phyloP scores from a whole-genome alignment of 2,888 invertebrate species.

The Ophonus ardosiacus region DNA sequence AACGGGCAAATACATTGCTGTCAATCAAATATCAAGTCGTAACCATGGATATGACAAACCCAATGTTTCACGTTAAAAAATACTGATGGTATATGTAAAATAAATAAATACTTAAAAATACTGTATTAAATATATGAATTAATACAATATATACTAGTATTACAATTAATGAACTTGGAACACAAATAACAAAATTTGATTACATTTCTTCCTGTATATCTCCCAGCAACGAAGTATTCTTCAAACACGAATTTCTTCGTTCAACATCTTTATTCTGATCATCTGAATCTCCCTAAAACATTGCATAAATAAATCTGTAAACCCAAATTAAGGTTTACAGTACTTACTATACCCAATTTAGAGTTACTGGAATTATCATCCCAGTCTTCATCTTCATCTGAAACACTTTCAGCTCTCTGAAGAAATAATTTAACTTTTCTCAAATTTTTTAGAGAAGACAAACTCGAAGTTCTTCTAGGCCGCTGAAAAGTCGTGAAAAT shows the following conservation, averaged over 20 bases:
- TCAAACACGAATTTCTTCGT: constrained; percentile 21
- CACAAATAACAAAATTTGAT: background rate
- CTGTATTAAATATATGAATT: too few relatives aligned
- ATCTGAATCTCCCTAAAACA: constrained; percentile 38
- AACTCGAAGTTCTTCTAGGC: constrained; percentile 74
- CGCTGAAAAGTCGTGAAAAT: constrained; percentile 74
- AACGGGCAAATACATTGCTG: too few relatives aligned
- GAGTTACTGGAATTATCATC: constrained; percentile 69
- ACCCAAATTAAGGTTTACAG: background rate
- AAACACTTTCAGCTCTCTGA: constrained; percentile 74
- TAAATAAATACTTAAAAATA: too few relatives aligned
- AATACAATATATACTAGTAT: too few relatives aligned
- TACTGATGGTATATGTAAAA: too few relatives aligned
- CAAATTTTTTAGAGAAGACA: constrained; percentile 75
- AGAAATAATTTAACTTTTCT: constrained; percentile 75
- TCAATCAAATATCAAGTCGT: too few relatives aligned
- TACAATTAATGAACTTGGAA: too few relatives aligned
- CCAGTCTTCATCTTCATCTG: constrained; percentile 74
- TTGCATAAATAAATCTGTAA: background rate
- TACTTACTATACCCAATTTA: constrained; percentile 36
- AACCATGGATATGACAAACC: too few relatives aligned
- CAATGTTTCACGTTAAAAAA: too few relatives aligned
- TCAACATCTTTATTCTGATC: constrained; percentile 10
- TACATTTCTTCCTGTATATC: constrained; percentile 51
- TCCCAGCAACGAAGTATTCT: constrained; percentile 5